These are phyloP conservation scores for Phenacoccus solenopsis DNA, from an alignment of 1,140 invertebrate species.

Conservation along the genomic window DNA sequence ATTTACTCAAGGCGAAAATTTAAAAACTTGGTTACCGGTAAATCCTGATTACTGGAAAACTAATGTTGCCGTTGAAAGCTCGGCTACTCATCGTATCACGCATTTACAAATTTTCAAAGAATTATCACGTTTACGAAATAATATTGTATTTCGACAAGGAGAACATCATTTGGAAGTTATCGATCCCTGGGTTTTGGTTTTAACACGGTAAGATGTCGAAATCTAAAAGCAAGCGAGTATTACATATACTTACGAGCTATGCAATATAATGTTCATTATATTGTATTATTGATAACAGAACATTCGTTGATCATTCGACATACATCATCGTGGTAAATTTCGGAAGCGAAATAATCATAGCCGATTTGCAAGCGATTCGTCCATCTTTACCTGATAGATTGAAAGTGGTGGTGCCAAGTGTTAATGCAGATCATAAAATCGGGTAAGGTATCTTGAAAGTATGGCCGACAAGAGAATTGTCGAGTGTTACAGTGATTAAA, in stretches of 20 bases:
- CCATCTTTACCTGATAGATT: constrained; percentile 15
- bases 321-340: constrained; percentile 23
- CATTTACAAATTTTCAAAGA: constrained; percentile 20
- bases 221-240: no score
- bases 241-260: no score
- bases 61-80: constrained; percentile 1
- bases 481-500: no score
- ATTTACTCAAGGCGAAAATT: constrained; percentile 13
- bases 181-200: constrained; percentile 21
- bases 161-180: constrained; percentile 19
- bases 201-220: constrained; percentile 20
- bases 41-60: constrained; percentile 20
- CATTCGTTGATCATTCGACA: constrained; percentile 20
- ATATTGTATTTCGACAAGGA: constrained; percentile 19
- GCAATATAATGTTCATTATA: no score
- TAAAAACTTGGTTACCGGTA: constrained; percentile 21
- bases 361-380: constrained; percentile 9
- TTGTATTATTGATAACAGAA: not conserved
- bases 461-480: not conserved
- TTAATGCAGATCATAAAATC: constrained; percentile 1
- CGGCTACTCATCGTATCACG: not conserved
- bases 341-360: constrained; percentile 5
- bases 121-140: constrained; percentile 13
- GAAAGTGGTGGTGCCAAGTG: constrained; percentile 1
- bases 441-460: constrained; percentile 18